Evolutionary conservation across 2,888 invertebrate species (phyloP).

Genomic region (Timema cristinae): DNA sequence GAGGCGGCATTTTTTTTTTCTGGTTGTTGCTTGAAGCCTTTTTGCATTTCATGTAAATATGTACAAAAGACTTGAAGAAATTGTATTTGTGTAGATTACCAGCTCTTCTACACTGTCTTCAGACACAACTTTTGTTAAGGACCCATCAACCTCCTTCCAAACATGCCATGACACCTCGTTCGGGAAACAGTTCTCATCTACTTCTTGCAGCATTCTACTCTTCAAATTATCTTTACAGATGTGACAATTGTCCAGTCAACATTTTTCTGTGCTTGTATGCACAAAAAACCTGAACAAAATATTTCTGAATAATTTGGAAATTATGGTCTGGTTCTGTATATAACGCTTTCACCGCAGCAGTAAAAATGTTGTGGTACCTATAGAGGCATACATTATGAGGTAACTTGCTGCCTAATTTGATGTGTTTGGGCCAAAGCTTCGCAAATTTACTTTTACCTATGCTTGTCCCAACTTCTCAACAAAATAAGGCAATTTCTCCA

Average conservation of each 20-base stretch:
- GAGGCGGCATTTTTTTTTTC: background rate
- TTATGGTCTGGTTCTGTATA: background rate
- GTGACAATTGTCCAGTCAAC: conserved; percentile 5
- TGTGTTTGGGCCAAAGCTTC: conserved; percentile 18
- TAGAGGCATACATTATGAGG: conserved; percentile 26
- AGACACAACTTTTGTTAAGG: background rate
- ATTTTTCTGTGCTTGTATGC: background rate
- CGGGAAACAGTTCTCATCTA: background rate
- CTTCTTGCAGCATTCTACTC: background rate
- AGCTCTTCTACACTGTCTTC: conserved; percentile 4
- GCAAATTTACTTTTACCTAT: conserved; percentile 23
- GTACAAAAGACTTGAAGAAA: background rate
- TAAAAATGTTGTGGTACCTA: conserved; percentile 25
- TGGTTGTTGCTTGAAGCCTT: background rate
- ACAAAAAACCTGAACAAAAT: conserved; percentile 9
- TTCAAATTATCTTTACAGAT: background rate
- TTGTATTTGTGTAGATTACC: background rate
- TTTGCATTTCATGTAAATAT: background rate
- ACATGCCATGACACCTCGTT: background rate
- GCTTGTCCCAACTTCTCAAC: background rate
- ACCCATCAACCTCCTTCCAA: background rate
- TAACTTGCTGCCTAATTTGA: conserved; percentile 15
- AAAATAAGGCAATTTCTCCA: background rate
- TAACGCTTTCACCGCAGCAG: conserved; percentile 1
- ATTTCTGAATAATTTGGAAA: conserved; percentile 15